Evolutionary conservation across 2,113 vertebrate species (phyloP).

Genomic region (Saguinus midas): DNA sequence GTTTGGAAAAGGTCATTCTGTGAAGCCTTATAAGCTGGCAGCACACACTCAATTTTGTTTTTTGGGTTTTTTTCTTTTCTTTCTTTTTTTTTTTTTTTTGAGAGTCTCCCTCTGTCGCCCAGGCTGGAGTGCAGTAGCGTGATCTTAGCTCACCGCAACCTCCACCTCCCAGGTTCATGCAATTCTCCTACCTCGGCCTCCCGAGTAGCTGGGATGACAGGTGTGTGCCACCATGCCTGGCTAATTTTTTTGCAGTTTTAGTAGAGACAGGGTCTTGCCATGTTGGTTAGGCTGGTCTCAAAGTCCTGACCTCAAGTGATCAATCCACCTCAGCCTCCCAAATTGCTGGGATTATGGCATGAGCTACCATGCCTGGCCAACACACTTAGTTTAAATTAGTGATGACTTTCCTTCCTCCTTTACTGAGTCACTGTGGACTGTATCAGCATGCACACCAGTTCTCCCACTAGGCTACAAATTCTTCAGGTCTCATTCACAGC

Average conservation of each 20-base stretch:
- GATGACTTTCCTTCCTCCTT: background rate
- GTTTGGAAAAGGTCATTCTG: constrained; percentile 15
- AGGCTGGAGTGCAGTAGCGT: background rate
- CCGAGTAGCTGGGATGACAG: background rate
- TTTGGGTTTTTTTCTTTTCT: too few species aligned
- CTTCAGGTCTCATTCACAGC: background rate
- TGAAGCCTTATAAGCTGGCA: background rate
- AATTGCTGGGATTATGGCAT: too few species aligned
- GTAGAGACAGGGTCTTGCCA: background rate
- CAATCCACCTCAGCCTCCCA: background rate
- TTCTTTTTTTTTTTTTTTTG: background rate
- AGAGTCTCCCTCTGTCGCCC: background rate
- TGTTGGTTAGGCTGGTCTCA: background rate
- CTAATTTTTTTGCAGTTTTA: background rate
- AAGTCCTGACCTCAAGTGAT: background rate
- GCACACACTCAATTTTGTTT: background rate
- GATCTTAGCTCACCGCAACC: background rate
- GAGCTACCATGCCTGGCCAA: too few species aligned
- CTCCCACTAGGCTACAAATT: background rate
- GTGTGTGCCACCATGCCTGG: background rate
- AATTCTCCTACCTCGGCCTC: background rate
- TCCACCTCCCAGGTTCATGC: background rate
- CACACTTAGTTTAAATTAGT: background rate
- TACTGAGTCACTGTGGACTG: background rate
- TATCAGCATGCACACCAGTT: background rate